These are phyloP conservation scores for Menura novaehollandiae DNA, from an alignment of 2,113 vertebrate species.

Conservation along the genomic window DNA sequence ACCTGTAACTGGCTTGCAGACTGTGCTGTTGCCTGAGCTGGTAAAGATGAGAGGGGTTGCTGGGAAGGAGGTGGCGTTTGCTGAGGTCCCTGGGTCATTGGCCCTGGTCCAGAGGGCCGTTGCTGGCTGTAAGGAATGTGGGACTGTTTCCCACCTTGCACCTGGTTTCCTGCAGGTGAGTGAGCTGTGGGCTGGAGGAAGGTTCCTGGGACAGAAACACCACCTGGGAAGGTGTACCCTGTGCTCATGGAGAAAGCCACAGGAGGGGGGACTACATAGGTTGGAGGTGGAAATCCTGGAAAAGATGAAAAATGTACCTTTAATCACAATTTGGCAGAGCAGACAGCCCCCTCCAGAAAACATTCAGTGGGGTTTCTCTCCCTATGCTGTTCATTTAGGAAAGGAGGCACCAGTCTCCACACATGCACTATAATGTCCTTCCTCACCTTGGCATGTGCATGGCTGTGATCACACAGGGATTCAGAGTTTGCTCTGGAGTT, in stretches of 20 bases:
- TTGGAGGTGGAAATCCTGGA: slow-evolving; percentile 91
- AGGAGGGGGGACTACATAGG: slow-evolving; percentile 93
- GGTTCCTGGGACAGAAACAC: slow-evolving; percentile 89
- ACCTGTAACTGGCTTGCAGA: slow-evolving; percentile 86
- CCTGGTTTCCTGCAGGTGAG: slow-evolving; percentile 82
- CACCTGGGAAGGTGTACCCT: slow-evolving; percentile 90
- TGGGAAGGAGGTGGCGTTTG: slow-evolving; percentile 80
- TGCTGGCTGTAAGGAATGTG: slow-evolving; percentile 99
- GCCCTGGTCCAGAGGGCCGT: slow-evolving; percentile 90
- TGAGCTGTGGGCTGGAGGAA: slow-evolving; percentile 90
- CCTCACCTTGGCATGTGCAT: not conserved
- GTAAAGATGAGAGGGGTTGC: slow-evolving; percentile 76
- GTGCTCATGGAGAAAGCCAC: slow-evolving; percentile 95
- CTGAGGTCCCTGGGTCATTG: slow-evolving; percentile 84
- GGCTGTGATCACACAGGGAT: not conserved
- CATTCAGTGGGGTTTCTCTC: not conserved
- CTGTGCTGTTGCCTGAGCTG: slow-evolving; percentile 85
- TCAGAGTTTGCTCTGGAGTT: not conserved
- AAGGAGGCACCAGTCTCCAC: not conserved
- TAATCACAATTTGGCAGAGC: not conserved
- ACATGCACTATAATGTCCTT: not conserved
- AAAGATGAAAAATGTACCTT: not conserved
- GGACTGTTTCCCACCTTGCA: slow-evolving; percentile 90
- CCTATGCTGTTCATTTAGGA: not conserved
- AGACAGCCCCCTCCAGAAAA: not conserved